A percentile compares a stretch with the other conserved stretches of the same genome.
Evolutionary conservation across 1,140 invertebrate species (phyloP).

Genomic region (Euwallacea similis): DNA sequence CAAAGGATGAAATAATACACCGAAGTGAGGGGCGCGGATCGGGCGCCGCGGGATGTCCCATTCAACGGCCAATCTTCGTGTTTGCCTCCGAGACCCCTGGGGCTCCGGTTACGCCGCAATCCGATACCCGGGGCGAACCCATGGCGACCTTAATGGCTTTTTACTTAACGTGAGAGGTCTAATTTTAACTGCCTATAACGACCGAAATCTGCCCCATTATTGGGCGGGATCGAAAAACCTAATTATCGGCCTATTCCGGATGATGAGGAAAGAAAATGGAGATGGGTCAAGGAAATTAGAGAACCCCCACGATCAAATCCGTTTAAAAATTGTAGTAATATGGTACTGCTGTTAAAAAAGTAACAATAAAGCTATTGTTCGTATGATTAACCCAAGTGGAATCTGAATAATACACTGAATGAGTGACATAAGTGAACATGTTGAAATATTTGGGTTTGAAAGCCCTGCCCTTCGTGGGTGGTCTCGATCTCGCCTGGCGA

Average conservation of each 20-base stretch:
- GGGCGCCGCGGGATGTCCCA: constrained; percentile 19
- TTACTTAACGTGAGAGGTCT: constrained; percentile 37
- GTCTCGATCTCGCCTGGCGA: background rate
- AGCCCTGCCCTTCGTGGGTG: constrained; percentile 15
- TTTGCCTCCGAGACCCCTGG: constrained; percentile 19
- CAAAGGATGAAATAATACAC: constrained; percentile 15
- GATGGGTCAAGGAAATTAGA: background rate
- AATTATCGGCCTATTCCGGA: constrained; percentile 19
- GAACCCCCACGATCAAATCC: background rate
- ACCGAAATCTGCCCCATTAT: constrained; percentile 25
- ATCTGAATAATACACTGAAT: too few species aligned
- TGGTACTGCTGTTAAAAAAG: too few species aligned
- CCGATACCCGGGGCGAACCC: constrained; percentile 27
- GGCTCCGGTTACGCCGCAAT: constrained; percentile 32
- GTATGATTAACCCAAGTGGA: too few species aligned
- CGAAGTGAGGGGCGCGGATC: constrained; percentile 12
- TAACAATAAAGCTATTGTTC: too few species aligned
- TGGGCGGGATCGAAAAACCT: constrained; percentile 29
- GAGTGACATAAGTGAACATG: background rate
- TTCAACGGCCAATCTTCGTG: constrained; percentile 24
- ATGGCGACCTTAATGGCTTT: constrained; percentile 35
- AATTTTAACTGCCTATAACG: constrained; percentile 26
- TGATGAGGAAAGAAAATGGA: constrained; percentile 5
- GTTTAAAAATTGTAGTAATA: too few species aligned
- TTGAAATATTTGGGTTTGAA: background rate